Percentiles rank a stretch among this genome's conserved stretches.
Evolutionary conservation across 1,140 invertebrate genomes (phyloP).

Genomic region (Pygmarrhopalites habei): DNA sequence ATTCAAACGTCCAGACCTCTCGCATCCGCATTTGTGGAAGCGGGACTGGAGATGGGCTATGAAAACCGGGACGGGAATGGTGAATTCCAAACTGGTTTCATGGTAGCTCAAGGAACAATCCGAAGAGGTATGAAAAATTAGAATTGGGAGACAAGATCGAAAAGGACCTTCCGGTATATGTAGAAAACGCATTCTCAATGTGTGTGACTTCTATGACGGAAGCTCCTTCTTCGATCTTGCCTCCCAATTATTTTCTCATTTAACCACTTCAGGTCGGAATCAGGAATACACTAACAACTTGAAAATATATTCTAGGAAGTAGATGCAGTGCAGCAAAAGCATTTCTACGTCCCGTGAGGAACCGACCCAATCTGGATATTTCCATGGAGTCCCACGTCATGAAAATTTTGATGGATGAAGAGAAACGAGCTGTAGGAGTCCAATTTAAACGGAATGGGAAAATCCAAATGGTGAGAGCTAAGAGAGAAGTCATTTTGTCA

Average conservation of each 20-base stretch:
- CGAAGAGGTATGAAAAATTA: too few relatives aligned
- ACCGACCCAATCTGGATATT: slow-evolving; percentile 76
- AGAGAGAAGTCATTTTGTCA: slow-evolving; percentile 70
- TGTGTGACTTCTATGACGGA: too few relatives aligned
- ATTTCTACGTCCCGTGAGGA: slow-evolving; percentile 72
- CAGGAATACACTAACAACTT: too few relatives aligned
- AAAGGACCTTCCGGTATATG: too few relatives aligned
- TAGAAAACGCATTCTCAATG: too few relatives aligned
- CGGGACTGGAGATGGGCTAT: slow-evolving; percentile 82
- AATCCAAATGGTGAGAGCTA: slow-evolving; percentile 61
- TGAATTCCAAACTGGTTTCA: slow-evolving; percentile 77
- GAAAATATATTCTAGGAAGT: too few relatives aligned
- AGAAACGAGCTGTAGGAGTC: slow-evolving; percentile 74
- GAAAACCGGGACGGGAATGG: slow-evolving; percentile 86
- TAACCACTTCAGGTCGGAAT: too few relatives aligned
- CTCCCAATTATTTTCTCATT: too few relatives aligned
- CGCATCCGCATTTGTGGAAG: slow-evolving; percentile 77
- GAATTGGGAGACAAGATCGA: too few relatives aligned
- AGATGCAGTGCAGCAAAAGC: slow-evolving; percentile 88
- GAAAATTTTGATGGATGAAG: slow-evolving; percentile 74
- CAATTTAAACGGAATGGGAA: slow-evolving; percentile 69
- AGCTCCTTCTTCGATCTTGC: too few relatives aligned
- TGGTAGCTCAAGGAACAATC: slow-evolving; percentile 73
- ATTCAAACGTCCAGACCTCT: too few relatives aligned
- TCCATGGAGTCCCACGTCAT: slow-evolving; percentile 77